phyloP scores from a whole-genome alignment of 2,113 vertebrate genomes.

The Mionectes macconnelli region DNA sequence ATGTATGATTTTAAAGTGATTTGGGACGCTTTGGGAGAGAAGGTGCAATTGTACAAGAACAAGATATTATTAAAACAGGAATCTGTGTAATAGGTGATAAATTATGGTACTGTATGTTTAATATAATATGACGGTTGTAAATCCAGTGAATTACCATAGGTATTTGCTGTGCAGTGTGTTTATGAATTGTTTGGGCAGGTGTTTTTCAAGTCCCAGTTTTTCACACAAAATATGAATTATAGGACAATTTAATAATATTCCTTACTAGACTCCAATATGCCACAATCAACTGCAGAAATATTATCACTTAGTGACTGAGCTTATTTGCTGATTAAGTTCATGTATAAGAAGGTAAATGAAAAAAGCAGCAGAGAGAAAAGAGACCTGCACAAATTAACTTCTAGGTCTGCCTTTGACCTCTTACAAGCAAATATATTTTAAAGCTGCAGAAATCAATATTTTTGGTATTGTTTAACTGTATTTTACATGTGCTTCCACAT shows the following conservation, averaged over 20 bases:
- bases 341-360: background rate
- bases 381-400: slow-evolving; percentile 7
- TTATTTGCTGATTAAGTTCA: background rate
- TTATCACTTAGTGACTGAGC: background rate
- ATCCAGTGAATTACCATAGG: slow-evolving; percentile 68
- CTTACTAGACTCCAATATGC: background rate
- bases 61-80: slow-evolving; percentile 74
- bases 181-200: slow-evolving; percentile 78
- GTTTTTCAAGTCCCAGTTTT: slow-evolving; percentile 64
- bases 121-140: slow-evolving; percentile 73
- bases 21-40: slow-evolving; percentile 51
- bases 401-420: slow-evolving; percentile 29
- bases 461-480: background rate
- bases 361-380: background rate
- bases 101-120: slow-evolving; percentile 71
- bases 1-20: slow-evolving; percentile 21
- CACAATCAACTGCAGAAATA: slow-evolving; percentile 33
- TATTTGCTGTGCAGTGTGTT: slow-evolving; percentile 66
- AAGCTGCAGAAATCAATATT: slow-evolving; percentile 16
- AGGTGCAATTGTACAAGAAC: slow-evolving; percentile 45
- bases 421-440: background rate
- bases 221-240: slow-evolving; percentile 54
- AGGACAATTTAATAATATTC: slow-evolving; percentile 62
- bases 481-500: background rate
- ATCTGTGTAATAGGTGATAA: slow-evolving; percentile 73